These are phyloP conservation scores for Neolamprologus tretocephalus DNA, from an alignment of 2,113 vertebrate genomes.

Conservation along the genomic window DNA sequence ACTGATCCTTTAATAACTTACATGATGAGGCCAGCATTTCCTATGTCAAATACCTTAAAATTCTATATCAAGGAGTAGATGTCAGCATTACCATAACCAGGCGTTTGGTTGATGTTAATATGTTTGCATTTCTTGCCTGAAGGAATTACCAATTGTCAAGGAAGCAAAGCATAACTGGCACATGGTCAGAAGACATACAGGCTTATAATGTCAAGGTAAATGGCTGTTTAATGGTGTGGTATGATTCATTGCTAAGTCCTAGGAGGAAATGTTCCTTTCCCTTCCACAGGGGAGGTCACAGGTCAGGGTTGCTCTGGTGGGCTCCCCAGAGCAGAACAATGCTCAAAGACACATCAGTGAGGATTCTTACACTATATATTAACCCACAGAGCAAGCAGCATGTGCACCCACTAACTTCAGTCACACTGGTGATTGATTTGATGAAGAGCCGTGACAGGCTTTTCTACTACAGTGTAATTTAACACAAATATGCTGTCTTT, in stretches of 20 bases:
- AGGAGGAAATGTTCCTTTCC: background rate
- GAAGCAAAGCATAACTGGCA: background rate
- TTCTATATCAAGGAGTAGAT: background rate
- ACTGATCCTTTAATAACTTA: background rate
- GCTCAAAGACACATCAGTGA: background rate
- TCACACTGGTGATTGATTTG: background rate
- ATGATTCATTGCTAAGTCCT: slow-evolving; percentile 12
- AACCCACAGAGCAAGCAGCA: background rate
- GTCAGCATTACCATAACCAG: background rate
- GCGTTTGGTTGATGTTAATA: background rate
- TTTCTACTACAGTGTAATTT: background rate
- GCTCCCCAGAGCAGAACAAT: background rate
- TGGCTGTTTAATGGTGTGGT: background rate
- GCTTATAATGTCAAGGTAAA: background rate
- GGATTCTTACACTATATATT: background rate
- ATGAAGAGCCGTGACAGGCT: background rate
- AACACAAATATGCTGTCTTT: background rate
- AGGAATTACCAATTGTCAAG: background rate
- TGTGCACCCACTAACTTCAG: background rate
- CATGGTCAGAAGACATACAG: background rate
- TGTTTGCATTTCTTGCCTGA: background rate
- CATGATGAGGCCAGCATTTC: background rate
- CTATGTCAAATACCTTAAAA: background rate
- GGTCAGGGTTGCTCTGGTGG: background rate
- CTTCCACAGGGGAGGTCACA: background rate